Conservation (phyloP, 2,797 vertebrate genomes). For the Halcyon badia region DNA sequence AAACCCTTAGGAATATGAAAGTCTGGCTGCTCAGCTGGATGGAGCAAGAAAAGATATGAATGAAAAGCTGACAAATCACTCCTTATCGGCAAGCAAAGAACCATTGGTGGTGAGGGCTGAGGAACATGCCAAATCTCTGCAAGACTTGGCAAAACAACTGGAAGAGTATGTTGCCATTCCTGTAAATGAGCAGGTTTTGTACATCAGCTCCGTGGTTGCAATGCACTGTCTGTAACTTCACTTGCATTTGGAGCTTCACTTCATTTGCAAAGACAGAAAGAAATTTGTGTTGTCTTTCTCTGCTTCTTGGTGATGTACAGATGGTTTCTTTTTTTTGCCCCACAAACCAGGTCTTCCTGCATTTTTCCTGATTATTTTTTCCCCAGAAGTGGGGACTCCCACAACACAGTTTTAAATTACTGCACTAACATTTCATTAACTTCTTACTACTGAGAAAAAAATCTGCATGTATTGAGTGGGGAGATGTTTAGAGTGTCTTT, state of each 20-base stretch:
- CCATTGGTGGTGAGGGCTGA: constrained; percentile 88
- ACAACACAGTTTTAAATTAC: neutral
- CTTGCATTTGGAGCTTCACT: neutral
- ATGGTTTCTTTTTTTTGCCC: neutral
- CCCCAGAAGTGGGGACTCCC: neutral
- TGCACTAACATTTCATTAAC: neutral
- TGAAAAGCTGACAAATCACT: constrained; percentile 85
- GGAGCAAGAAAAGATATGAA: constrained; percentile 88
- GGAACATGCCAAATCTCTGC: constrained; percentile 85
- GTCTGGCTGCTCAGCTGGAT: constrained; percentile 88
- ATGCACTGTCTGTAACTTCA: neutral
- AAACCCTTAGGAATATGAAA: constrained; percentile 88
- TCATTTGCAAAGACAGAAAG: neutral
- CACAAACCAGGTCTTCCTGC: neutral
- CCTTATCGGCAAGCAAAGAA: constrained; percentile 84
- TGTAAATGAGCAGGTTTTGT: neutral
- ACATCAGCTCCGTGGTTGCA: neutral
- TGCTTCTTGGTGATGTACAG: neutral
- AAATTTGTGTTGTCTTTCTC: neutral
- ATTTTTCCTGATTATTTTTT: neutral
- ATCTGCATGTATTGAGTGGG: neutral
- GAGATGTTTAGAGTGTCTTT: neutral
- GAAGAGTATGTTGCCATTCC: constrained; percentile 83
- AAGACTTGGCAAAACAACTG: constrained; percentile 86
- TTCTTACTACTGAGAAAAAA: neutral